Conservation (phyloP, 2,797 vertebrate genomes). For the Coracias cyanogaster region DNA sequence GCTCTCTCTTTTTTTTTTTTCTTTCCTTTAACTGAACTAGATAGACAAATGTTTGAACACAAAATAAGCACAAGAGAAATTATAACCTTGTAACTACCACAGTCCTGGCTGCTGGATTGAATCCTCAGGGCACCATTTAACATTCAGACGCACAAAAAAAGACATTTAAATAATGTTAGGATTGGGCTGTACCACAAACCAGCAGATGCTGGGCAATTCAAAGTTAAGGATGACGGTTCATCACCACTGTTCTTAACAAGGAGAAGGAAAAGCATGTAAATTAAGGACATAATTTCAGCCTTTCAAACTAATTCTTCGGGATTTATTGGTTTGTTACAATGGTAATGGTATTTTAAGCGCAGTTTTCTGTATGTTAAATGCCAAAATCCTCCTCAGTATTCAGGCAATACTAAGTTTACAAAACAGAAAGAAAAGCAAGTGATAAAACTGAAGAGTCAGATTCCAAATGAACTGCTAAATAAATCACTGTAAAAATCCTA, state of each 20-base stretch:
- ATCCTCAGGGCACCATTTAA: background rate
- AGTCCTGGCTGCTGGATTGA: background rate
- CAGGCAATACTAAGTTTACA: background rate
- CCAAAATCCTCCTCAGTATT: background rate
- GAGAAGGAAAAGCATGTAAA: background rate
- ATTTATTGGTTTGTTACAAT: background rate
- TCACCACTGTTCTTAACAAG: slow-evolving; percentile 18
- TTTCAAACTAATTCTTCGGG: background rate
- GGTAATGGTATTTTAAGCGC: slow-evolving; percentile 31
- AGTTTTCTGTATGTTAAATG: slow-evolving; percentile 3
- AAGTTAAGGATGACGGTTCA: slow-evolving; percentile 12
- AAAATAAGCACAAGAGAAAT: background rate
- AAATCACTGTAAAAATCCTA: slow-evolving; percentile 8
- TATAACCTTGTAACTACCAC: background rate
- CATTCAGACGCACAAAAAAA: background rate
- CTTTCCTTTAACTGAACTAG: background rate
- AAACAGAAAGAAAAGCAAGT: slow-evolving; percentile 5
- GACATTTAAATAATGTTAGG: background rate
- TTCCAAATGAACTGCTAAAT: slow-evolving; percentile 15
- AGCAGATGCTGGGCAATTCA: slow-evolving; percentile 30
- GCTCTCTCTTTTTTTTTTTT: too few species aligned
- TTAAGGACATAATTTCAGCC: slow-evolving; percentile 25
- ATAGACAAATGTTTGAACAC: background rate
- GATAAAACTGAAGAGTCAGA: background rate
- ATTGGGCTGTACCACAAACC: background rate